Percentiles rank a stretch among this genome's conserved stretches.
phyloP scores from a whole-genome alignment of 2,113 vertebrate genomes.

The Aptenodytes patagonicus region DNA sequence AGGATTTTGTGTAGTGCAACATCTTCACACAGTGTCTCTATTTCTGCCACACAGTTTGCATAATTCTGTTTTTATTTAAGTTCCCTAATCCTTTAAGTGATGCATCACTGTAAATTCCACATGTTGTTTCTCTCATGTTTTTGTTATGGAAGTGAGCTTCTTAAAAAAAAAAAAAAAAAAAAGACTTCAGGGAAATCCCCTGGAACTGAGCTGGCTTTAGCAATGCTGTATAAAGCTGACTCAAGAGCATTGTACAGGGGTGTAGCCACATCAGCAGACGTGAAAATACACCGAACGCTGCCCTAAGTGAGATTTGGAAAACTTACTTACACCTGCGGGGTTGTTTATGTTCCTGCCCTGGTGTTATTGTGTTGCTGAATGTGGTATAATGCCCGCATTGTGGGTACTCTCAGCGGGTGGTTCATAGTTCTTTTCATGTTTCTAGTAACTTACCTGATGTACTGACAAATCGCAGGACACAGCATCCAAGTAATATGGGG shows the following conservation, averaged over 20 bases:
- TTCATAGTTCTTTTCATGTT: background rate
- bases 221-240: background rate
- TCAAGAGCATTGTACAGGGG: background rate
- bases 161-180: background rate
- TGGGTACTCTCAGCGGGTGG: background rate
- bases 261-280: fast-evolving
- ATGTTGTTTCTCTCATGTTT: background rate
- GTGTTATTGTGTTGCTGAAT: background rate
- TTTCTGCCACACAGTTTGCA: background rate
- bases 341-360: background rate
- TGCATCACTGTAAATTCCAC: background rate
- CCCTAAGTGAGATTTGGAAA: background rate
- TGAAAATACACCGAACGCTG: fast-evolving
- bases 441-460: background rate
- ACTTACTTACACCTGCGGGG: background rate
- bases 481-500: background rate
- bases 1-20: background rate
- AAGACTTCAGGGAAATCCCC: background rate
- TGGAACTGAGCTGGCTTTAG: background rate
- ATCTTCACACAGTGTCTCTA: background rate
- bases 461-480: background rate
- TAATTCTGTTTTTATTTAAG: background rate
- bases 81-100: background rate
- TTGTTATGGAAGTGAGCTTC: background rate
- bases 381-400: background rate